phyloP scores from a whole-genome alignment of 2,888 invertebrate species.

The Achlya flavicornis region DNA sequence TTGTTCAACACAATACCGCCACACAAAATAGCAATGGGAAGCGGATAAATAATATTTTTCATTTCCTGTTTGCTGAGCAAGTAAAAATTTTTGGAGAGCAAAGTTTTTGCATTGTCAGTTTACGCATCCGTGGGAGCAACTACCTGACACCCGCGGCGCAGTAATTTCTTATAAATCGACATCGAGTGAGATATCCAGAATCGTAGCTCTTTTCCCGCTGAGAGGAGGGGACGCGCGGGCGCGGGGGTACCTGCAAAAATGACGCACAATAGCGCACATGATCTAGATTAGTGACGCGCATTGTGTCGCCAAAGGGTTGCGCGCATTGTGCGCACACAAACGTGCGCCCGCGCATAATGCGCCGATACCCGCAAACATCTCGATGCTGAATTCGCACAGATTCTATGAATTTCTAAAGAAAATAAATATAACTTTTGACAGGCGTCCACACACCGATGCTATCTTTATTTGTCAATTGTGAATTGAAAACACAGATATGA shows the following conservation, averaged over 20 bases:
- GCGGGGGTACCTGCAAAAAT: conserved; percentile 51
- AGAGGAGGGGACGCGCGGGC: conserved; percentile 39
- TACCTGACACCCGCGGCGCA: conserved; percentile 76
- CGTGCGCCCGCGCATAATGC: conserved; percentile 66
- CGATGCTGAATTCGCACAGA: conserved; percentile 74
- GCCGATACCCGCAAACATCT: conserved; percentile 71
- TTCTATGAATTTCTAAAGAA: conserved; percentile 83
- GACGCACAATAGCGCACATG: conserved; percentile 75
- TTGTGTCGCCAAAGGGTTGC: conserved; percentile 83
- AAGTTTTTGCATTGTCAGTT: conserved; percentile 69
- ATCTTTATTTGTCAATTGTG: conserved; percentile 76
- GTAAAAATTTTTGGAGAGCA: conserved; percentile 61
- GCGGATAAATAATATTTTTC: conserved; percentile 72
- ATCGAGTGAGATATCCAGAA: conserved; percentile 80
- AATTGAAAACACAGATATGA: conserved; percentile 63
- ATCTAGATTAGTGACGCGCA: conserved; percentile 83
- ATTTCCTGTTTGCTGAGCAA: conserved; percentile 74
- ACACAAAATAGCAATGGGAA: conserved; percentile 62
- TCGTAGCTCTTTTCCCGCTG: conserved; percentile 60
- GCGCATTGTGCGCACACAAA: conserved; percentile 65
- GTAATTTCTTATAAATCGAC: conserved; percentile 82
- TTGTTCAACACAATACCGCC: conserved; percentile 37
- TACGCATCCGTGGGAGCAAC: conserved; percentile 73
- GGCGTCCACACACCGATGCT: conserved; percentile 72
- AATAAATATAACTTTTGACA: conserved; percentile 84